Conservation (phyloP, 2,797 vertebrate species). For the Pseudochirops cupreus region DNA sequence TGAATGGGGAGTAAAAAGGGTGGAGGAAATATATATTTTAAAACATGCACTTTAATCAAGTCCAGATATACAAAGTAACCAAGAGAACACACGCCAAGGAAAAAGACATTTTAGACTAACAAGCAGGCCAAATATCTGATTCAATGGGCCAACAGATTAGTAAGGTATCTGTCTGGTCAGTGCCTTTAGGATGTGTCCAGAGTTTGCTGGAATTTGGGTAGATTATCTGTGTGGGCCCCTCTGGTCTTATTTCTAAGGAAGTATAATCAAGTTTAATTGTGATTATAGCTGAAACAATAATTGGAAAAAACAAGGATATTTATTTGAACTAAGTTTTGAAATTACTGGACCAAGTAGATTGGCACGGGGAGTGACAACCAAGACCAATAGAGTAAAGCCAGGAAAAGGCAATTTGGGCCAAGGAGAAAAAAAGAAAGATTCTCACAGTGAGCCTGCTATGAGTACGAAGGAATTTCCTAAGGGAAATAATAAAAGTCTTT, state of each 20-base stretch:
- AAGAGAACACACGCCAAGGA: neutral
- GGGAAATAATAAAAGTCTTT: neutral
- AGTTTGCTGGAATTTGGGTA: conserved; percentile 15
- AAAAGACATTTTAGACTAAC: neutral
- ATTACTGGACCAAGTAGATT: neutral
- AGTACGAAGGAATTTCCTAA: conserved; percentile 17
- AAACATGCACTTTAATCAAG: conserved; percentile 24
- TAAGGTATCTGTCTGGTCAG: neutral
- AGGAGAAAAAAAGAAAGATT: conserved; percentile 24
- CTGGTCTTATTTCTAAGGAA: neutral
- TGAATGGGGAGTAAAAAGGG: neutral
- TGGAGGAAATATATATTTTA: neutral
- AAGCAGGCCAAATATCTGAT: neutral
- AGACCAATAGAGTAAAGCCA: conserved; percentile 4
- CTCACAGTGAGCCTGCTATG: neutral
- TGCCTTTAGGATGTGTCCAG: neutral
- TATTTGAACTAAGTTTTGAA: neutral
- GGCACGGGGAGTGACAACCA: neutral
- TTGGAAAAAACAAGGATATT: neutral
- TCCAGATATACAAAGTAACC: neutral
- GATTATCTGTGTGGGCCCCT: neutral
- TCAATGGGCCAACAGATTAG: neutral
- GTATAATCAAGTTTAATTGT: neutral
- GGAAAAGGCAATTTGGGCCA: conserved; percentile 3
- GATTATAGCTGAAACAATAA: neutral